Conservation (phyloP, 2,113 vertebrate genomes). For the Leptocoma aspasia region DNA sequence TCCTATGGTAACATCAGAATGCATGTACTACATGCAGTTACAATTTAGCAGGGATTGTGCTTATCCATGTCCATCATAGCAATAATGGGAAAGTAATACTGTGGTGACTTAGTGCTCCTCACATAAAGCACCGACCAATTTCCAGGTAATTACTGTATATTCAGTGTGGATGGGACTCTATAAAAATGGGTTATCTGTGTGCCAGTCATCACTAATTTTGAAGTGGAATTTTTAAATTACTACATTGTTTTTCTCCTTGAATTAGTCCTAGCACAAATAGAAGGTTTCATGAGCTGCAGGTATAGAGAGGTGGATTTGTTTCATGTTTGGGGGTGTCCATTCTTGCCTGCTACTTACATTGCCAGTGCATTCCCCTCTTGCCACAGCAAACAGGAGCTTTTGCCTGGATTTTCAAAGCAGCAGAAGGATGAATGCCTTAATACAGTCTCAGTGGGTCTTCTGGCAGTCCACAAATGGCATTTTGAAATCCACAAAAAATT, state of each 20-base stretch:
- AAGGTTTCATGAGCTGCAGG: not conserved
- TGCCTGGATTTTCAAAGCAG: not conserved
- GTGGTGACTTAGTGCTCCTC: not conserved
- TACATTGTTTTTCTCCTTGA: not conserved
- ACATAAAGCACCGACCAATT: not conserved
- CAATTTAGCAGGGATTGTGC: not conserved
- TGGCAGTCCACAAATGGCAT: not conserved
- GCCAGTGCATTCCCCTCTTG: not conserved
- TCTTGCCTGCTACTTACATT: not conserved
- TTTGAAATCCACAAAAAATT: not conserved
- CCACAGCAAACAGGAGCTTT: not conserved
- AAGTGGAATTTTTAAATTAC: not conserved
- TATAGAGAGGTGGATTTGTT: not conserved
- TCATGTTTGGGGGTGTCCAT: not conserved
- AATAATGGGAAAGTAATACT: not conserved
- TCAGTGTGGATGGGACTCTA: not conserved
- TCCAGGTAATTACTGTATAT: not conserved
- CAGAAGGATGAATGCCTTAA: not conserved
- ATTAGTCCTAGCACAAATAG: not conserved
- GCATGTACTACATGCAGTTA: not conserved
- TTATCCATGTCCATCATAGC: not conserved
- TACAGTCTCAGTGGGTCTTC: not conserved
- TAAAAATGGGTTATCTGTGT: not conserved
- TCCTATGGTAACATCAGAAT: not conserved
- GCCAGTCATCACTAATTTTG: not conserved